Conservation (phyloP, 1,140 invertebrate species). For the Cydia splendana region DNA sequence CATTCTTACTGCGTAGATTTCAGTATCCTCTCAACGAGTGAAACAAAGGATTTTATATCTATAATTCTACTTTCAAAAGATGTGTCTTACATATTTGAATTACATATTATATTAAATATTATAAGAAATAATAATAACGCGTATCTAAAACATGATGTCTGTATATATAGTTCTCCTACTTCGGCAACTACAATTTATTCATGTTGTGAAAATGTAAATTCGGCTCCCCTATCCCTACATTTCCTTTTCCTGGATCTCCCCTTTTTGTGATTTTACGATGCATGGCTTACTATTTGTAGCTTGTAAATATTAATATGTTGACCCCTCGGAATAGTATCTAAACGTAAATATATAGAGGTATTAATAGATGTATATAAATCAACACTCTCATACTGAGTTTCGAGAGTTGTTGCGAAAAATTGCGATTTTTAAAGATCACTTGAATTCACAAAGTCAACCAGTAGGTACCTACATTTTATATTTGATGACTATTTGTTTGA, state of each 20-base stretch:
- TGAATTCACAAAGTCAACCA: background rate
- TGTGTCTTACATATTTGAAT: too few species aligned
- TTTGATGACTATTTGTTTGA: too few species aligned
- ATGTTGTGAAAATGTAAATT: slow-evolving; percentile 19
- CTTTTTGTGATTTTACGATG: slow-evolving; percentile 21
- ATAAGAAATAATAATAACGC: background rate
- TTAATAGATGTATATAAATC: background rate
- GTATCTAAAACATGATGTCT: background rate
- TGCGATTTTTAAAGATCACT: too few species aligned
- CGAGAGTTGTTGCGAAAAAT: too few species aligned
- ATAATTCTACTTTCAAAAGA: too few species aligned
- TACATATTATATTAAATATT: background rate
- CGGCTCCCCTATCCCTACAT: slow-evolving; percentile 4
- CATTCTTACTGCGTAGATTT: too few species aligned
- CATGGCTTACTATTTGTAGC: slow-evolving; percentile 8
- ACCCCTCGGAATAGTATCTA: background rate
- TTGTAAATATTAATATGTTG: slow-evolving; percentile 23
- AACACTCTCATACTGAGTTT: background rate
- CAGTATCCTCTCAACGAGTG: too few species aligned
- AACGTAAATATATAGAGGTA: background rate
- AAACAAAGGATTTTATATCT: too few species aligned
- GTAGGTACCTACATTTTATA: too few species aligned
- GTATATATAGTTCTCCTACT: background rate
- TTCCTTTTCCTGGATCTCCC: slow-evolving; percentile 16
- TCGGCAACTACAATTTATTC: slow-evolving; percentile 9